Evolutionary conservation across 2,888 invertebrate species (phyloP), one percentile per base, ranked within the genome.

Genomic region (Oscheius onirici): DNA sequence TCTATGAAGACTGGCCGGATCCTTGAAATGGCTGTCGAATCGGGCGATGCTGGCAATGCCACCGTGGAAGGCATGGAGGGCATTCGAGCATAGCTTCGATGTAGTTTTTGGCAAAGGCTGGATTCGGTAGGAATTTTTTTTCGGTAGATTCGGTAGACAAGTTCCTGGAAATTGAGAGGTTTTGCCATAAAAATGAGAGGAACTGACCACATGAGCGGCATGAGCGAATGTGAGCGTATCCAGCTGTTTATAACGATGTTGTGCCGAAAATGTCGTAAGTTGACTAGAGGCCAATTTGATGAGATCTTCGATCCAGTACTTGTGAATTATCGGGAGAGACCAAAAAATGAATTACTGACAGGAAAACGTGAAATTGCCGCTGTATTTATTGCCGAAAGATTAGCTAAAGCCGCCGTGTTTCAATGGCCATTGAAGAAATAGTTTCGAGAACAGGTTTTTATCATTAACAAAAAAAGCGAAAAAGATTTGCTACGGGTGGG

Each of bases 361-460:
- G 15, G n/a, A n/a, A 22, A 10, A n/a, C 5, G 17, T 41, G 8
- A 52, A 66, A 17, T 66, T 22, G 72, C 75, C 22, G 11, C 28
- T 0, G 51, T 66, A 22, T 69, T 46, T 8, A 79, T 74, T 3
- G 15, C 20, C 1, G 58, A 26, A 22, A 81, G 41, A 49, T 77
- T 76, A 3, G 75, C 69, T 5, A 57, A 13, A 1, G 79, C 78
- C 1, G 76, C 72, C n/a, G 22, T 44, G 5, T 65, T 70, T 80
- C 78, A 80, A 11, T 80, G 78, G 17, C 81, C 81, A 51, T 78
- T 80, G 20, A 79, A 40, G 17, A 81, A 66, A 2, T 78, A 79
- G 17, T 51, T 74, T 49, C 74, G 66, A n/a, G 78, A 77, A n/a
- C 76, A 70, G 52, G 70, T 66, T 41, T 76, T 78, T 41, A 67